phyloP scores from a whole-genome alignment of 2,113 vertebrate species.

The Eidolon helvum region DNA sequence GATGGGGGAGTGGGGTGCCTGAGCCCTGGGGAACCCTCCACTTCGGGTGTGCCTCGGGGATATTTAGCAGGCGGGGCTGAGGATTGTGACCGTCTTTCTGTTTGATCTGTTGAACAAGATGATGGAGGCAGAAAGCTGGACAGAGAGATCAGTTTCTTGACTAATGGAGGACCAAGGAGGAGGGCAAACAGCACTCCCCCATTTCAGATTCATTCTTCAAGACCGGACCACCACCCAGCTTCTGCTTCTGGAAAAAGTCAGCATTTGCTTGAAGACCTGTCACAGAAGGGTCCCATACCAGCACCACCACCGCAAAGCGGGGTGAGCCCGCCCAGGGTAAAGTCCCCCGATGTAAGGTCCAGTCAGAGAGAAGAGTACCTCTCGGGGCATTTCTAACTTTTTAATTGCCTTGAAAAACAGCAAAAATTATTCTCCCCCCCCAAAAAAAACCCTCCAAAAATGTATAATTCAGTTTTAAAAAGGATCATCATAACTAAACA shows the following conservation, averaged over 20 bases:
- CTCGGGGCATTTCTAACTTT: neutral
- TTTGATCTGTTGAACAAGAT: rapidly evolving
- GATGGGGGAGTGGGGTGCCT: neutral
- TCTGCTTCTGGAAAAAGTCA: neutral
- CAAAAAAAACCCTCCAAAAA: neutral
- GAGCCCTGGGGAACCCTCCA: neutral
- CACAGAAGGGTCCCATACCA: rapidly evolving
- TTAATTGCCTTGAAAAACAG: neutral
- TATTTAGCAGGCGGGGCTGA: neutral
- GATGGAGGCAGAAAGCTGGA: neutral
- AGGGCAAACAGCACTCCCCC: rapidly evolving
- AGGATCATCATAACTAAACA: neutral
- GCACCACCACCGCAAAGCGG: neutral
- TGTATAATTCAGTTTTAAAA: neutral
- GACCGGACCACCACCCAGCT: neutral
- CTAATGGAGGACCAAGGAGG: neutral
- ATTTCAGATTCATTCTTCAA: neutral
- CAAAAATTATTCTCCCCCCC: neutral
- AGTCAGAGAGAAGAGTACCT: neutral
- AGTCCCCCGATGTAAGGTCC: neutral
- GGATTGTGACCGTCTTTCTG: neutral
- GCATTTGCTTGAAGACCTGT: neutral
- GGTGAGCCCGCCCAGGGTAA: rapidly evolving
- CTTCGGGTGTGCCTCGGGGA: neutral
- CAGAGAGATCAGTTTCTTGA: neutral